Percentiles rank a stretch among this genome's conserved stretches.
Conservation (phyloP, 2,888 invertebrate species). For the Agrotis exclamationis region DNA sequence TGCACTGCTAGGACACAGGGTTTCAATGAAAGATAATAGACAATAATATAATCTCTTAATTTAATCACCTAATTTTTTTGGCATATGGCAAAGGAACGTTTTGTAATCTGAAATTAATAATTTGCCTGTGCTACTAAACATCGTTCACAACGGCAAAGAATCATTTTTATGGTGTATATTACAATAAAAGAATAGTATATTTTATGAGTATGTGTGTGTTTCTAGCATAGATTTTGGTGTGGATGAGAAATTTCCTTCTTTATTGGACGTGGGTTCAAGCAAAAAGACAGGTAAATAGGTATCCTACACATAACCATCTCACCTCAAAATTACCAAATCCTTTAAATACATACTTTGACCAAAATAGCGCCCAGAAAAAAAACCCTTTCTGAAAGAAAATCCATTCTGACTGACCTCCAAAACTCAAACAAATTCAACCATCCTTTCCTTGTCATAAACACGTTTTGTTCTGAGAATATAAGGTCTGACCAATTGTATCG, state of each 20-base stretch:
- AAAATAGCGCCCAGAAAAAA: background rate
- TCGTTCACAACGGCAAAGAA: background rate
- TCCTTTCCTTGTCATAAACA: background rate
- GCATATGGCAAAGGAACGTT: no score
- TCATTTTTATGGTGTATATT: background rate
- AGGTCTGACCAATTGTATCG: conserved; percentile 48
- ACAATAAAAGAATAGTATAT: background rate
- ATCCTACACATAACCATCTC: no score
- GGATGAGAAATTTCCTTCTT: background rate
- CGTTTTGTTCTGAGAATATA: conserved; percentile 20
- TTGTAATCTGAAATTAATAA: background rate
- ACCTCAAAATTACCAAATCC: background rate
- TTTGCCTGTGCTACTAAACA: background rate
- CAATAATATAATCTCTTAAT: no score
- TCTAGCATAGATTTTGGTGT: background rate
- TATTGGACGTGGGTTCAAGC: background rate
- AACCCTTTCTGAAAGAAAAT: background rate
- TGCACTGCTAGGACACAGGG: no score
- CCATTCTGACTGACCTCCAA: background rate
- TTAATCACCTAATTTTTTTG: no score
- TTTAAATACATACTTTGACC: background rate
- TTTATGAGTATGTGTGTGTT: no score
- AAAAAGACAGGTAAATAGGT: background rate
- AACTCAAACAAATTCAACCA: background rate
- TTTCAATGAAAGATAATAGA: background rate